Evolutionary conservation across 2,113 vertebrate species (phyloP).

Genomic region (Glareola pratincola): DNA sequence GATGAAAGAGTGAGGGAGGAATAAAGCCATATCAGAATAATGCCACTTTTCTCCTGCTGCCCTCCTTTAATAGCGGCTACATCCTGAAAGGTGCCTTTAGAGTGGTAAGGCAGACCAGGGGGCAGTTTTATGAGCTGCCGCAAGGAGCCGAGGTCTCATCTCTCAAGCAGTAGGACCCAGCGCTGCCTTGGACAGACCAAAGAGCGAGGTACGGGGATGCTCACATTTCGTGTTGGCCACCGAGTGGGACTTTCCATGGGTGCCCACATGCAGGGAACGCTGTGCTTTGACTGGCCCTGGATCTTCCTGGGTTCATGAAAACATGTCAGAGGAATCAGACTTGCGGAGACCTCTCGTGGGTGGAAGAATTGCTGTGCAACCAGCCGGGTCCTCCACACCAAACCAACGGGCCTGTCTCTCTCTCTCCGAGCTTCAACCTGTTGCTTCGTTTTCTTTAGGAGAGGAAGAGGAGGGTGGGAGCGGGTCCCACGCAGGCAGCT

Average conservation of each 20-base stretch:
- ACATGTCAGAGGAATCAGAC: background rate
- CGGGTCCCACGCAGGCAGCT: fast-evolving
- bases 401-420: fast-evolving
- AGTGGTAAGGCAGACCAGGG: background rate
- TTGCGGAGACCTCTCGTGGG: background rate
- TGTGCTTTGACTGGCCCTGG: background rate
- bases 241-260: fast-evolving
- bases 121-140: background rate
- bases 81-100: background rate
- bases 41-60: background rate
- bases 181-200: background rate
- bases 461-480: background rate
- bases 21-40: background rate
- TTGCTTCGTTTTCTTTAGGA: background rate
- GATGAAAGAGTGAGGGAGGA: background rate
- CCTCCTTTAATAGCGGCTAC: background rate
- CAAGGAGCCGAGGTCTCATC: background rate
- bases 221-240: fast-evolving
- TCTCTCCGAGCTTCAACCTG: background rate
- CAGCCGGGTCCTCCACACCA: fast-evolving
- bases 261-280: fast-evolving
- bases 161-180: background rate
- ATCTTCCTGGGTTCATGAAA: background rate
- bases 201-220: background rate
- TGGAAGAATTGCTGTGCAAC: too few species aligned